phyloP scores from a whole-genome alignment of 2,888 invertebrate species.

The Mythimna pallens region DNA sequence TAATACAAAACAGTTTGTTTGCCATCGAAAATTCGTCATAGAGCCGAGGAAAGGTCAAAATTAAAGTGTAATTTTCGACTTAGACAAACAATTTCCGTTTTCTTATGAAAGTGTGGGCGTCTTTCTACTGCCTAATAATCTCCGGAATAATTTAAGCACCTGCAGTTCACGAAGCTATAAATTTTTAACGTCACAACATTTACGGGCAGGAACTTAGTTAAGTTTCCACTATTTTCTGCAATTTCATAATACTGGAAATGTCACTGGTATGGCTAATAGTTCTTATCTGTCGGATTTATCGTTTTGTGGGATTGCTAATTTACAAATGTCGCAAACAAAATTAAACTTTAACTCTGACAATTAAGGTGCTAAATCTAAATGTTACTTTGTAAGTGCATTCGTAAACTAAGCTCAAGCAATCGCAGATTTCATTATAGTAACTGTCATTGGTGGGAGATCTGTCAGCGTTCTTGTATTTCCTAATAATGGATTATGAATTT shows the following conservation, averaged over 20 bases:
- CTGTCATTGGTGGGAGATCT: constrained; percentile 73
- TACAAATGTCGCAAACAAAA: constrained; percentile 52
- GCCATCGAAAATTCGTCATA: constrained; percentile 29
- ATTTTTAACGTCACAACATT: constrained; percentile 64
- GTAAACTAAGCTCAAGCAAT: constrained; percentile 69
- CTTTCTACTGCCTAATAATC: constrained; percentile 54
- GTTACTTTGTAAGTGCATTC: constrained; percentile 29
- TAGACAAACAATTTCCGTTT: constrained; percentile 60
- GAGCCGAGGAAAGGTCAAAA: constrained; percentile 40
- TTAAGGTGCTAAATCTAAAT: constrained; percentile 48
- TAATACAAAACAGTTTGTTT: constrained; percentile 53
- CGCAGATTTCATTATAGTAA: constrained; percentile 73
- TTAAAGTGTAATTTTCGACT: constrained; percentile 50
- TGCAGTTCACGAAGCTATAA: constrained; percentile 61
- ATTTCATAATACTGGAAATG: constrained; percentile 73
- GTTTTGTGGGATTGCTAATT: constrained; percentile 70
- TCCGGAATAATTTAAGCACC: constrained; percentile 64
- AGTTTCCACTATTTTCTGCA: constrained; percentile 59
- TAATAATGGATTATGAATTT: constrained; percentile 64
- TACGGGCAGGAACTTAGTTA: constrained; percentile 51
- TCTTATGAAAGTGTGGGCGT: constrained; percentile 53
- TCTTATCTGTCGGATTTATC: constrained; percentile 75
- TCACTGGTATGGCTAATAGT: constrained; percentile 71
- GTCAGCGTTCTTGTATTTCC: constrained; percentile 70
- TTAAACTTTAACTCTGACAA: constrained; percentile 39